Evolutionary conservation across 2,888 invertebrate genomes (phyloP).

Genomic region (Amphimallon solstitiale): DNA sequence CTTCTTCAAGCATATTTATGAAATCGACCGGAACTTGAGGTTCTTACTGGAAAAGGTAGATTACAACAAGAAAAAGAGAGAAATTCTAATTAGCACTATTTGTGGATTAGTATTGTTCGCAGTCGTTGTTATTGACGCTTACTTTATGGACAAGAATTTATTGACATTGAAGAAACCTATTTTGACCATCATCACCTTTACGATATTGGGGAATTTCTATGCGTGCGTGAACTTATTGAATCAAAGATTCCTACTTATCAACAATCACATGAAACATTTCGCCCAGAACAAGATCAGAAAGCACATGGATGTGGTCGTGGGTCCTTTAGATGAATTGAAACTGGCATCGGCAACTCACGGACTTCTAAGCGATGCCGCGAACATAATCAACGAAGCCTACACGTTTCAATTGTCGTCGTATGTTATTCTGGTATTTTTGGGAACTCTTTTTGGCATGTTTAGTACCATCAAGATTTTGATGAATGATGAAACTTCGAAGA

Average conservation of each 20-base stretch:
- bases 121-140: not conserved
- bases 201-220: slow-evolving; percentile 26
- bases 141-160: slow-evolving; percentile 11
- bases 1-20: slow-evolving; percentile 26
- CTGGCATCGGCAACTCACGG: slow-evolving; percentile 29
- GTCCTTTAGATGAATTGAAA: slow-evolving; percentile 15
- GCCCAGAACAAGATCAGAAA: not conserved
- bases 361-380: slow-evolving; percentile 32
- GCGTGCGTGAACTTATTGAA: slow-evolving; percentile 19
- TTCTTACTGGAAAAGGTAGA: slow-evolving; percentile 14
- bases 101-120: slow-evolving; percentile 2
- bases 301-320: not conserved
- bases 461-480: slow-evolving; percentile 35
- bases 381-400: slow-evolving; percentile 29
- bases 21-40: slow-evolving; percentile 25
- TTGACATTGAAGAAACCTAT: slow-evolving; percentile 5
- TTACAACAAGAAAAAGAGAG: slow-evolving; percentile 13
- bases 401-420: slow-evolving; percentile 34
- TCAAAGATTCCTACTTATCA: slow-evolving; percentile 29
- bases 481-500: not conserved
- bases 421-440: slow-evolving; percentile 36
- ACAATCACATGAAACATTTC: slow-evolving; percentile 8
- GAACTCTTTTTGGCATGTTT: slow-evolving; percentile 37
- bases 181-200: slow-evolving; percentile 24
- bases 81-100: slow-evolving; percentile 18